Evolutionary conservation across 2,113 vertebrate species (phyloP).

Genomic region (Falco punctatus): DNA sequence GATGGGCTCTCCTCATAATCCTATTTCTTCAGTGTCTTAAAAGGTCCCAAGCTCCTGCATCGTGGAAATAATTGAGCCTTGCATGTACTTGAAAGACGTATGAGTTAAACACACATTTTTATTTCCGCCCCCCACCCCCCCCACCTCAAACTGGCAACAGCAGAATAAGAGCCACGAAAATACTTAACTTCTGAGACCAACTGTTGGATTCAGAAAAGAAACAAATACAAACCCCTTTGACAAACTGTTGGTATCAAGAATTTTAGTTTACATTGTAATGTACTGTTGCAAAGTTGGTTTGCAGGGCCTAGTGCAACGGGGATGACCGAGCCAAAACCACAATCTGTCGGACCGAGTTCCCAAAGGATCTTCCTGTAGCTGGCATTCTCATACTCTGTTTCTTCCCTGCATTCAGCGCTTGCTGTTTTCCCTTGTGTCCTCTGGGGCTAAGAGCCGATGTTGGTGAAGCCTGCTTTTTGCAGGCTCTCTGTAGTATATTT

Average conservation of each 20-base stretch:
- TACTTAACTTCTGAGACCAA: slow-evolving; percentile 98
- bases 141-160: slow-evolving; percentile 67
- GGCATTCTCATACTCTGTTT: slow-evolving; percentile 44
- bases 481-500: slow-evolving; percentile 54
- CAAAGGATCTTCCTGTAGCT: slow-evolving; percentile 30
- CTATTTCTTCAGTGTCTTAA: slow-evolving; percentile 98
- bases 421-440: background rate
- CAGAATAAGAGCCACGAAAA: slow-evolving; percentile 86
- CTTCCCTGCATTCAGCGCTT: slow-evolving; percentile 18
- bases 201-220: slow-evolving; percentile 84
- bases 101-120: slow-evolving; percentile 81
- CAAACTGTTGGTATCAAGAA: slow-evolving; percentile 71
- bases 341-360: background rate
- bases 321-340: slow-evolving; percentile 56
- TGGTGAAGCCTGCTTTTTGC: slow-evolving; percentile 36
- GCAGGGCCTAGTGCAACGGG: slow-evolving; percentile 58
- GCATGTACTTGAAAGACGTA: slow-evolving; percentile 93
- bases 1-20: slow-evolving; percentile 98
- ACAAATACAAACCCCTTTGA: slow-evolving; percentile 2
- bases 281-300: slow-evolving; percentile 76
- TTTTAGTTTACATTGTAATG: slow-evolving; percentile 82
- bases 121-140: rapidly evolving
- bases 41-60: slow-evolving; percentile 55
- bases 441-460: slow-evolving; percentile 5
- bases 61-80: slow-evolving; percentile 77